Evolutionary conservation across 2,113 vertebrate species (phyloP).

Genomic region (Eolophus roseicapilla): DNA sequence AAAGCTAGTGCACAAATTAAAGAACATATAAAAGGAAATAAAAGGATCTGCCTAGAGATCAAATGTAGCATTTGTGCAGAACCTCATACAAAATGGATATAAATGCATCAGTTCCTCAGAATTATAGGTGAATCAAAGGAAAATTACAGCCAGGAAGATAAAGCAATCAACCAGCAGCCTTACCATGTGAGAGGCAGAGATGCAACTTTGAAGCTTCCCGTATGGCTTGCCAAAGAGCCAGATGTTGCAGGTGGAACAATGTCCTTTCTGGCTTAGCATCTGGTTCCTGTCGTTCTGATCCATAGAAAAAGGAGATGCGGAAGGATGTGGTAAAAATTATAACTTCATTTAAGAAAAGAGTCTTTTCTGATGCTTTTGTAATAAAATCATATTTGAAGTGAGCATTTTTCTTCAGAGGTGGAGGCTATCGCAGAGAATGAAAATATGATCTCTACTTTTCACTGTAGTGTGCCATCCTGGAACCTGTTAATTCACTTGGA

Average conservation of each 20-base stretch:
- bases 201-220: conserved; percentile 76
- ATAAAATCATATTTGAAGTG: conserved; percentile 24
- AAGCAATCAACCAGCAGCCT: conserved; percentile 70
- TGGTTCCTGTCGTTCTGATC: conserved; percentile 72
- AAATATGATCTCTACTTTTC: neutral
- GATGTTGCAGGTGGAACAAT: conserved; percentile 77
- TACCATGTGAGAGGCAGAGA: conserved; percentile 62
- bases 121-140: conserved; percentile 80
- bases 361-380: conserved; percentile 36
- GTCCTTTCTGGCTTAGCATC: conserved; percentile 66
- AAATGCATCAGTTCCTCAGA: conserved; percentile 77
- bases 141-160: conserved; percentile 78
- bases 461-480: neutral
- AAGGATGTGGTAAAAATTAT: conserved; percentile 64
- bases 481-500: neutral
- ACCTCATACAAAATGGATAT: conserved; percentile 78
- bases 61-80: conserved; percentile 74
- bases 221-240: conserved; percentile 72
- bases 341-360: conserved; percentile 61
- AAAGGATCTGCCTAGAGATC: conserved; percentile 72
- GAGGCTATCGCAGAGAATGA: neutral
- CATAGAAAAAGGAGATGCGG: conserved; percentile 56
- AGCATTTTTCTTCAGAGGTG: neutral
- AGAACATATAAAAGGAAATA: conserved; percentile 68
- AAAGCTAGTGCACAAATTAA: conserved; percentile 63